Evolutionary conservation across 2,797 vertebrate genomes (phyloP).

Genomic region (Glyptemys insculpta): DNA sequence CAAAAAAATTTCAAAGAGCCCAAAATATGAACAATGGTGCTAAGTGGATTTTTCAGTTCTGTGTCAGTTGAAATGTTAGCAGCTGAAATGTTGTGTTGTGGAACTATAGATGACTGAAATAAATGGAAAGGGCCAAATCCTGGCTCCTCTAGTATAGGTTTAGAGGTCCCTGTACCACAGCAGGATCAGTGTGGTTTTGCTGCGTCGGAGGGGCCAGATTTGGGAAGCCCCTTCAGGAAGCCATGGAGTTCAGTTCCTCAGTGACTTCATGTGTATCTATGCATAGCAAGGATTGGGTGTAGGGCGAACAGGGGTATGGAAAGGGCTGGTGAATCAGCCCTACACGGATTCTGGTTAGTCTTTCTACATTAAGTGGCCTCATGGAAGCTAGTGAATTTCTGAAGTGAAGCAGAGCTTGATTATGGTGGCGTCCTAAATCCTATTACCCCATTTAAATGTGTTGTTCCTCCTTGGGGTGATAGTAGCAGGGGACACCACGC

Average conservation of each 20-base stretch:
- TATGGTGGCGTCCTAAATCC: background rate
- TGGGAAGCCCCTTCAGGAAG: background rate
- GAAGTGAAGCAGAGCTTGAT: background rate
- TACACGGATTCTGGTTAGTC: background rate
- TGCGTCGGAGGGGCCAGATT: background rate
- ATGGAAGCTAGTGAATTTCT: background rate
- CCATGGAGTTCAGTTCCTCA: background rate
- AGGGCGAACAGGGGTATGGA: background rate
- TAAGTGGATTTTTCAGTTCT: background rate
- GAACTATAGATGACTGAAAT: background rate
- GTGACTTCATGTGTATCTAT: background rate
- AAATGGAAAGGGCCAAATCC: background rate
- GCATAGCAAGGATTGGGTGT: background rate
- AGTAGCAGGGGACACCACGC: background rate
- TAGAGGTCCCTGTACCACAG: background rate
- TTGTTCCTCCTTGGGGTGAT: background rate
- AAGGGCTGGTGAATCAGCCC: background rate
- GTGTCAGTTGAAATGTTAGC: background rate
- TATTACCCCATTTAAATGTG: too few relatives aligned
- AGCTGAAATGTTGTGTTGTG: background rate
- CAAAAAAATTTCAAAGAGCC: background rate
- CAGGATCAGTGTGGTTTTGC: background rate
- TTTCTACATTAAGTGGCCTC: background rate
- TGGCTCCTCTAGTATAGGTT: background rate
- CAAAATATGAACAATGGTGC: background rate